Evolutionary conservation across 2,797 vertebrate genomes (phyloP).

Genomic region (Rachycentron canadum): DNA sequence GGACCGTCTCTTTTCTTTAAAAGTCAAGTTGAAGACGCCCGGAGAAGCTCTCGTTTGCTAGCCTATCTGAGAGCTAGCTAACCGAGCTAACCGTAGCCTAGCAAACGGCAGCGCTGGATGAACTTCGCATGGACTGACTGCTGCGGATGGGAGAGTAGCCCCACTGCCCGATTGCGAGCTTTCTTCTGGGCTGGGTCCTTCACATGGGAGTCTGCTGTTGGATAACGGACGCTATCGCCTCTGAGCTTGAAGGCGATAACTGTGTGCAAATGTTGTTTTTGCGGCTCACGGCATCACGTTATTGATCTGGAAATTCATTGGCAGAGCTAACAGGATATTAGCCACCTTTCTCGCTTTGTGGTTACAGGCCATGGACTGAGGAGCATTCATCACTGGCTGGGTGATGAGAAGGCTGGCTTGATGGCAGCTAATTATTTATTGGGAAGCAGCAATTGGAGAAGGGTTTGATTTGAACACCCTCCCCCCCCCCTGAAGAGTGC

Average conservation of each 20-base stretch:
- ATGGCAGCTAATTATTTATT: conserved; percentile 76
- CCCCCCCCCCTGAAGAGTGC: neutral
- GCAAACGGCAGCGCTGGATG: conserved; percentile 64
- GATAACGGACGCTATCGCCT: conserved; percentile 22
- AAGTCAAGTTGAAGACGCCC: conserved; percentile 56
- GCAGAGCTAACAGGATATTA: conserved; percentile 80
- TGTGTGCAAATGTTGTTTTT: conserved; percentile 63
- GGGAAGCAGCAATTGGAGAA: conserved; percentile 55
- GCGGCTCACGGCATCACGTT: conserved; percentile 66
- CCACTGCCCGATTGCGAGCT: conserved; percentile 32
- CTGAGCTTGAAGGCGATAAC: conserved; percentile 46
- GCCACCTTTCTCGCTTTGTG: conserved; percentile 83
- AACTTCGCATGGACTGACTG: conserved; percentile 77
- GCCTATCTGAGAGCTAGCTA: conserved; percentile 59
- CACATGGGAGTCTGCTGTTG: conserved; percentile 50
- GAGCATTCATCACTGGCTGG: conserved; percentile 57
- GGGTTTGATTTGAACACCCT: conserved; percentile 33
- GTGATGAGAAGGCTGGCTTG: conserved; percentile 68
- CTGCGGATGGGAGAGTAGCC: conserved; percentile 48
- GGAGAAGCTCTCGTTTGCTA: conserved; percentile 70
- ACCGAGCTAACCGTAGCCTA: conserved; percentile 70
- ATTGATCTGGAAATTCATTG: conserved; percentile 72
- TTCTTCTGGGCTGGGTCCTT: conserved; percentile 20
- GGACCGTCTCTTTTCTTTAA: conserved; percentile 19
- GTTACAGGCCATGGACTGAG: conserved; percentile 82